Base-by-base conservation (phyloP, 2,113 vertebrate genomes). In the Aythya baeri region DNA sequence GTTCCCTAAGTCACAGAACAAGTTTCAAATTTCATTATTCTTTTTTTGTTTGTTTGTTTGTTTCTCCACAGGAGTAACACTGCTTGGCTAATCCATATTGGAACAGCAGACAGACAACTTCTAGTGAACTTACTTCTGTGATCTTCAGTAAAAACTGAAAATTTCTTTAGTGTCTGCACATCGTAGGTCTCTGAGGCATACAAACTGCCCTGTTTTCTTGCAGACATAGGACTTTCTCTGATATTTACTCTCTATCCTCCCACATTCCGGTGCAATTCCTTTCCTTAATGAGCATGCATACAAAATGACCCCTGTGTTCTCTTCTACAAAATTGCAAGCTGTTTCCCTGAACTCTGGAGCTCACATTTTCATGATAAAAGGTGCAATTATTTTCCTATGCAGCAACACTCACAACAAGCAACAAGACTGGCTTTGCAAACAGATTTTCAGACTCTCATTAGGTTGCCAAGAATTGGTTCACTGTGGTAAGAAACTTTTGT, bases 201-300 rank as follows among this genome's bases (percentile, higher is more conserved):
- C 32, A 32, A 36, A 73, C 38, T 73, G 38, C 49, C 32, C 65
- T 78, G 38, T 72, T 89, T 93, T 62, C 77, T 82, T 91, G 77
- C 77, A 94, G 74, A 57, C 66, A 22, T 0, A 49, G 58, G 61
- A 89, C 81, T 77, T 94, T 81, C 1, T 0, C 1, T 0, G 43
- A 86, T 93, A 82, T 93, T 92, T 82, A 67, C 62, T 71, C 68
- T 80, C 67, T 49, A 86, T 71, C 74, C 86, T 97, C 75, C 91
- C 76, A 79, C 89, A 91, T 92, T 95, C 91, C 14, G 4, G 25
- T 82, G 95, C 95, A 95, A 92, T 95, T 86, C 89, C 91, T 91
- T 83, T 92, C 92, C 70, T 85, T 95, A 91, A 94, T 41, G 66
- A 97, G 77, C 66, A 61, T 58, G 58, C 68, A 94, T 63, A 89